Evolutionary conservation across 2,888 invertebrate species (phyloP), one percentile per base, ranked within the genome.

Genomic region (Oeneis ivallda): DNA sequence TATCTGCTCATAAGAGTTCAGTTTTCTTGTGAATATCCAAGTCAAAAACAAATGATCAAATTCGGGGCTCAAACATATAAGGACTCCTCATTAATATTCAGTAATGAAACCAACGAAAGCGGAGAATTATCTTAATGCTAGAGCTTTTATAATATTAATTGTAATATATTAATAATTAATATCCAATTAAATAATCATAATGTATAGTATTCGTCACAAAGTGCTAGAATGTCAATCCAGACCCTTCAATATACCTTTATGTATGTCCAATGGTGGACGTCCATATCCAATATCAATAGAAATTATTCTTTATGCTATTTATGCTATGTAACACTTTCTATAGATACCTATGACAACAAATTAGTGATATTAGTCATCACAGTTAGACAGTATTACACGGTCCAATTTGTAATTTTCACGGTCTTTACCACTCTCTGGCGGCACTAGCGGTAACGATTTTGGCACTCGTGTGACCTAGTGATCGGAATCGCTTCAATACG

Each of bases 401-500:
- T 49, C 13, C 37, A 47, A 64, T 47, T 60, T 59, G 37, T 43
- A 39, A 43, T 54, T 67, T 67, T 67, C 65, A 65, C 65, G 67
- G 58, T 65, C 52, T 49, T 57, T 57, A 56, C 49, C 47, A 50
- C 49, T 49, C 49, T 59, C 59, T 4, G 60, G 10, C 58, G 58
- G 34, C 49, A 49, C 59, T 8, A 49, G 10, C 58, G 58, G 34
- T 47, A 47, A 60, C 60, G 60, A 60, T 60, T 60, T 49, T 11
- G 39, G 50, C 53, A 43, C 61, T 61, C 41, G 61, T 61, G 52
- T 61, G 61, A 61, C 61, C 61, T 11, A 61, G 52, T 61, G 61
- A 50, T 61, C 61, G 61, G 26, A 52, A 41, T 52, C 39, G 11
- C 41, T 26, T 52, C 15, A 41, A 52, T 13, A n/a, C 59, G 53